Conservation (phyloP, 1,140 invertebrate genomes). For the Danaus melanippus region DNA sequence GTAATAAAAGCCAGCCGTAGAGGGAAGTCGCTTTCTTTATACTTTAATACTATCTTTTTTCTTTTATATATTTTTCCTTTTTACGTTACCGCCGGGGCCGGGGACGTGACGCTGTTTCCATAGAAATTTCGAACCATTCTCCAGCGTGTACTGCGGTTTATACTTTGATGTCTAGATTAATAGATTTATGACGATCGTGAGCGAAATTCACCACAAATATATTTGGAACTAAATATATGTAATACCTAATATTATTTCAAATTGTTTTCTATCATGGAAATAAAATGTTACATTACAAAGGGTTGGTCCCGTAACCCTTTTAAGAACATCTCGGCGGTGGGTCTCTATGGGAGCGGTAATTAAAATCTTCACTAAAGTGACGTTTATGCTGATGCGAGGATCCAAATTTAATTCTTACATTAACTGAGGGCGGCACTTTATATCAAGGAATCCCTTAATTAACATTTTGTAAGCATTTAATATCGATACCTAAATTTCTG, state of each 20-base stretch:
- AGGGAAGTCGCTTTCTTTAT: constrained; percentile 56
- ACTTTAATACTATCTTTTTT: constrained; percentile 46
- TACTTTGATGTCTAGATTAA: constrained; percentile 23
- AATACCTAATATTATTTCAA: no score
- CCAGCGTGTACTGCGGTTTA: constrained; percentile 16
- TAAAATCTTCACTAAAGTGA: constrained; percentile 60
- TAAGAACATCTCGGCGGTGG: constrained; percentile 52
- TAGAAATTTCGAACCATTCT: constrained; percentile 36
- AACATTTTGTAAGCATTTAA: constrained; percentile 48
- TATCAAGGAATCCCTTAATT: constrained; percentile 54
- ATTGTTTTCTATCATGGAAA: no score
- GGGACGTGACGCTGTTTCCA: constrained; percentile 45
- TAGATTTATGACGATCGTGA: constrained; percentile 23
- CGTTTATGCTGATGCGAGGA: constrained; percentile 64
- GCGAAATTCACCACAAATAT: constrained; percentile 2
- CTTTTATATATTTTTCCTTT: constrained; percentile 52
- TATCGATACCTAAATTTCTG: constrained; percentile 34
- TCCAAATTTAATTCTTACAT: constrained; percentile 20
- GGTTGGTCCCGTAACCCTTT: constrained; percentile 38
- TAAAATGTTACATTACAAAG: no score
- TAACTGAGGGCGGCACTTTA: constrained; percentile 58
- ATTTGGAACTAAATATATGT: no score
- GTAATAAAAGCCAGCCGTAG: constrained; percentile 51
- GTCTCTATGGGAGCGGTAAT: constrained; percentile 52
- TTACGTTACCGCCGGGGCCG: constrained; percentile 48